A percentile compares a stretch with the other conserved stretches of the same genome.
Evolutionary conservation across 2,113 vertebrate genomes (phyloP).

Genomic region (Pelusios castaneus): DNA sequence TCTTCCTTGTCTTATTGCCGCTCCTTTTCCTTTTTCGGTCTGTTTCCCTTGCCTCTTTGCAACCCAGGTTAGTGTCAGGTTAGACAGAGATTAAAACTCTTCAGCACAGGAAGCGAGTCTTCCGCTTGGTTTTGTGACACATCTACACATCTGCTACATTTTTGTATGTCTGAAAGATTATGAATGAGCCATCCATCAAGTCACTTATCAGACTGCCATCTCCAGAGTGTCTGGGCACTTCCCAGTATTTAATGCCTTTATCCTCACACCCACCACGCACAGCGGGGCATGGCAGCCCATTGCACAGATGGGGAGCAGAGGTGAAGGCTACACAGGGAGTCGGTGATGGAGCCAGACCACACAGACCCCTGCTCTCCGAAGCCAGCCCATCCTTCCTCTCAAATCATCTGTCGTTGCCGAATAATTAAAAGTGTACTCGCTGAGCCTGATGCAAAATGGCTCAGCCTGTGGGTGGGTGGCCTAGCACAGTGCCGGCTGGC

Average conservation of each 20-base stretch:
- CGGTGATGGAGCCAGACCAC: neutral
- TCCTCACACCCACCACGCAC: neutral
- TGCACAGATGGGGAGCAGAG: neutral
- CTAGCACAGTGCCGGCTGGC: neutral
- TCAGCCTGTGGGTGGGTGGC: neutral
- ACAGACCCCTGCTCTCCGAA: neutral
- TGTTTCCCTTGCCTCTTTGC: neutral
- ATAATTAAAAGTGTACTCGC: neutral
- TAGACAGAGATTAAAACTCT: no score
- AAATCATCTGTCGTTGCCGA: neutral
- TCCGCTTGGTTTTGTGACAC: neutral
- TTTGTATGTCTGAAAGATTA: neutral
- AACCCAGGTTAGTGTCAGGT: neutral
- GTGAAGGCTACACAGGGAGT: neutral
- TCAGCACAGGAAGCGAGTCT: no score
- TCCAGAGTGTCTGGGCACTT: neutral
- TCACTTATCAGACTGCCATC: neutral
- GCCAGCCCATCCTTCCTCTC: neutral
- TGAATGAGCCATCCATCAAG: neutral
- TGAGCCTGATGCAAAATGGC: neutral
- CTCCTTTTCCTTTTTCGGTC: neutral
- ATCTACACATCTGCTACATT: neutral
- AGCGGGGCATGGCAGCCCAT: neutral
- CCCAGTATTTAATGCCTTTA: neutral
- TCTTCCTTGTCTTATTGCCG: neutral